phyloP scores from a whole-genome alignment of 2,888 invertebrate genomes.

The Nomada fabriciana region DNA sequence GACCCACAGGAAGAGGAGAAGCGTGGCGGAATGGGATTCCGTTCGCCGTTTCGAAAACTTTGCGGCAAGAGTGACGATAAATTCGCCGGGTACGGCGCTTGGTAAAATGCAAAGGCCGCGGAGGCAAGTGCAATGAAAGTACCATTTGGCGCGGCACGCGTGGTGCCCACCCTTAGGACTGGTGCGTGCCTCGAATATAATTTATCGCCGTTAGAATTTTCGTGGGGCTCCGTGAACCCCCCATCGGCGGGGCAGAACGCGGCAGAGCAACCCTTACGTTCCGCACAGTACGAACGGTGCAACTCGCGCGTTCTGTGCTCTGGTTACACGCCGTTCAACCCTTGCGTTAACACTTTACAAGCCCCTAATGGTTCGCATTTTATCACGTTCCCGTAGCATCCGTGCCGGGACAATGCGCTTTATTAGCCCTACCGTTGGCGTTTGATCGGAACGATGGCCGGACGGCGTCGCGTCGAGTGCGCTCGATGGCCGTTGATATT shows the following conservation, averaged over 20 bases:
- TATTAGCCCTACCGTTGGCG: conserved; percentile 45
- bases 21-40: neutral
- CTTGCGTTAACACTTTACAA: conserved; percentile 49
- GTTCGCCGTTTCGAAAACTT: conserved; percentile 22
- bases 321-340: conserved; percentile 41
- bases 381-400: conserved; percentile 35
- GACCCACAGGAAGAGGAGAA: neutral
- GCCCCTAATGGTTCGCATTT: conserved; percentile 49
- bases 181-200: conserved; percentile 80
- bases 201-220: conserved; percentile 79
- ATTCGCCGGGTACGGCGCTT: conserved; percentile 17
- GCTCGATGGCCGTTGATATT: conserved; percentile 24
- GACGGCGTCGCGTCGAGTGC: neutral
- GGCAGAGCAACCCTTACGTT: conserved; percentile 69
- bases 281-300: conserved; percentile 48
- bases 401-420: conserved; percentile 42
- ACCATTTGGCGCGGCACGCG: conserved; percentile 78
- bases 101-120: conserved; percentile 75
- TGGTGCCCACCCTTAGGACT: conserved; percentile 70
- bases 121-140: conserved; percentile 81
- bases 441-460: conserved; percentile 14
- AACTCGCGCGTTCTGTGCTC: conserved; percentile 31
- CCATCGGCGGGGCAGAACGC: conserved; percentile 34
- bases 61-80: conserved; percentile 33
- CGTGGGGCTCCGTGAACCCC: conserved; percentile 63